Base-by-base conservation (phyloP, 1,140 invertebrate genomes). In the Triops cancriformis region DNA sequence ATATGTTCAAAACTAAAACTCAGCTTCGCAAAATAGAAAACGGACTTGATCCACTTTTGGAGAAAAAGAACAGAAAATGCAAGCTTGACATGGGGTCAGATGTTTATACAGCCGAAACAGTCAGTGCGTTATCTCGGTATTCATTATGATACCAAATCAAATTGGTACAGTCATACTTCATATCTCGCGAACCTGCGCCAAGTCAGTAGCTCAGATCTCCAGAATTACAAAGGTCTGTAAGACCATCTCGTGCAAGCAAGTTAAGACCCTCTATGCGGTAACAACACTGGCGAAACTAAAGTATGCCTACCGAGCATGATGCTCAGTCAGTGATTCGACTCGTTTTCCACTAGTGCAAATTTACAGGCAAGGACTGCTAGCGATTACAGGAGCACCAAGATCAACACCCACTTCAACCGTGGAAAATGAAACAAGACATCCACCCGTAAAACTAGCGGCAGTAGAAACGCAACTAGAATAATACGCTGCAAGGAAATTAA, bases 31-130 rank as follows among this genome's bases (percentile, higher is more conserved):
- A 31, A 75, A 31, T 7, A 31, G 1, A 75, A 75, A 41, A 75
- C 74, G 28, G 74, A 75, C 31, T 75, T 75, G 31, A 75, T 75
- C 74, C 74, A 4, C 28, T 75, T 75, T 7, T 41, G 11, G 28
- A 26, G 74, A 42, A 75, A 73, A 73, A 26, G 73, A 5, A 26
- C 74, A 31, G 42, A 23, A 75, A 75, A 31, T 42, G 4, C 42
- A 42, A 41, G 28, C 31, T 27, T 75, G 23, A 75, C 74, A 75
- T 41, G 74, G 74, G 74, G 31, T 23, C 28, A 75, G 28, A 42
- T 23, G 23, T 12, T 5, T 4, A 75, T 41, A 23, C 23, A 26
- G 74, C 74, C 74, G 42, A 75, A 42, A 31, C 31, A 75, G 31
- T n/a, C 31, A 41, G 74, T 75, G 23, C 31, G 42, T 6, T 75